phyloP scores from a whole-genome alignment of 1,140 invertebrate species.

The Halictus rubicundus region DNA sequence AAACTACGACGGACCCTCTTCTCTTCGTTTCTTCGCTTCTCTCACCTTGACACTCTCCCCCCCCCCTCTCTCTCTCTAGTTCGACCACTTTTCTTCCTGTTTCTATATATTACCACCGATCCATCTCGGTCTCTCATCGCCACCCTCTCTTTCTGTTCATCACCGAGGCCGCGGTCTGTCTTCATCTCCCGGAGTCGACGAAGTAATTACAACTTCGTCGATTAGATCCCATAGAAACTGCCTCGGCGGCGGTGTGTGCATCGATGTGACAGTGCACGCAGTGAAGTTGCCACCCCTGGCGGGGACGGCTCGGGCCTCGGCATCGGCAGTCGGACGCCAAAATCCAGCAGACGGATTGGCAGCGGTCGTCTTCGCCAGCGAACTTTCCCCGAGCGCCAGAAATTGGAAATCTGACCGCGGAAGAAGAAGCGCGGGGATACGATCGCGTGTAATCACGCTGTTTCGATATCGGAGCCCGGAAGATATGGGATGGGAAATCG shows the following conservation, averaged over 20 bases:
- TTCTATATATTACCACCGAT: constrained; percentile 3
- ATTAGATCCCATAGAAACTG: constrained; percentile 67
- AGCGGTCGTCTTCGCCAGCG: constrained; percentile 20
- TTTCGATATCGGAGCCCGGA: neutral
- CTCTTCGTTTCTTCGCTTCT: neutral
- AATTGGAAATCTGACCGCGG: constrained; percentile 35
- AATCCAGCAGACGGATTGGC: constrained; percentile 55
- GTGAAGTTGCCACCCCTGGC: constrained; percentile 5
- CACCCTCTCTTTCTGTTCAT: constrained; percentile 35
- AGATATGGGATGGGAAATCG: neutral
- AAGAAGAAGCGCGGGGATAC: neutral
- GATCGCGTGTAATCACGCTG: neutral
- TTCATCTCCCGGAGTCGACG: constrained; percentile 35
- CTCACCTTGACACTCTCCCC: constrained; percentile 13
- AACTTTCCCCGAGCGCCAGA: neutral
- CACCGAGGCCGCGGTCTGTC: constrained; percentile 15
- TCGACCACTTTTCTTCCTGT: constrained; percentile 16
- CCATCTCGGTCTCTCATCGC: too few species aligned
- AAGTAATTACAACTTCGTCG: constrained; percentile 75
- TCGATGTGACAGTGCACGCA: constrained; percentile 43
- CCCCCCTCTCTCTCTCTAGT: constrained; percentile 42
- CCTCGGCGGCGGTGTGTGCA: constrained; percentile 19
- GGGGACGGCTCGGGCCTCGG: constrained; percentile 7
- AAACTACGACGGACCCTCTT: constrained; percentile 54
- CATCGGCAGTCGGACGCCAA: constrained; percentile 53